phyloP scores from a whole-genome alignment of 1,140 invertebrate species.

The Hermetia illucens region DNA sequence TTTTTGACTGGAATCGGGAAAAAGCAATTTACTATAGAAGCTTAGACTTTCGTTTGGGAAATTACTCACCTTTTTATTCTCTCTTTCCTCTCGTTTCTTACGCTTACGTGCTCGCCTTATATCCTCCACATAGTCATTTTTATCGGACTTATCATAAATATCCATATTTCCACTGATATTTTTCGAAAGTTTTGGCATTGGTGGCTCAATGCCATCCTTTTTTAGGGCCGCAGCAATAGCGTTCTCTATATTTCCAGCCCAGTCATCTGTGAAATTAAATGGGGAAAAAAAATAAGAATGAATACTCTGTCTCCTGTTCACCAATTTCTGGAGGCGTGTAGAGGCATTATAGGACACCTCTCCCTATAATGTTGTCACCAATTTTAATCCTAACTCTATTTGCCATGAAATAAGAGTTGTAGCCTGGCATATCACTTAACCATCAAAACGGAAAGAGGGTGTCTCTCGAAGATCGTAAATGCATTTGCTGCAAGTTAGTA shows the following conservation, averaged over 20 bases:
- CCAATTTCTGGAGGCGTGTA: conserved; percentile 22
- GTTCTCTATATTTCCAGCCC: conserved; percentile 60
- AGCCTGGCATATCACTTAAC: conserved; percentile 11
- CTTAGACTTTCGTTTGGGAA: conserved; percentile 12
- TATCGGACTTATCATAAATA: conserved; percentile 5
- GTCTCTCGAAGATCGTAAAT: no score
- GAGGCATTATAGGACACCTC: conserved; percentile 16
- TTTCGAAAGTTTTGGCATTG: conserved; percentile 21
- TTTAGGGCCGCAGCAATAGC: conserved; percentile 51
- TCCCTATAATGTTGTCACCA: conserved; percentile 32
- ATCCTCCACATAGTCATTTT: conserved; percentile 19
- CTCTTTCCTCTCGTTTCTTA: conserved; percentile 27
- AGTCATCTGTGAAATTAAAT: conserved; percentile 45
- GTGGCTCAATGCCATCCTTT: conserved; percentile 34
- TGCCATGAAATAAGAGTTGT: conserved; percentile 20
- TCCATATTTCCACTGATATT: conserved; percentile 7
- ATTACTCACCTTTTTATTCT: conserved; percentile 22
- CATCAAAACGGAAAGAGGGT: no score
- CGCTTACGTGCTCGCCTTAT: conserved; percentile 29
- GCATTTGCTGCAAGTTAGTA: no score
- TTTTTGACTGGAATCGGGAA: conserved; percentile 4
- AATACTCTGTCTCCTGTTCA: conserved; percentile 31
- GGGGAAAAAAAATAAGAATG: conserved; percentile 14
- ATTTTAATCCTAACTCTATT: conserved; percentile 32
- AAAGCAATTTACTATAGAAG: no score